Percentiles rank a stretch among this genome's conserved stretches.
Evolutionary conservation across 2,797 vertebrate genomes (phyloP).

Genomic region (Tauraco hartlaubi): DNA sequence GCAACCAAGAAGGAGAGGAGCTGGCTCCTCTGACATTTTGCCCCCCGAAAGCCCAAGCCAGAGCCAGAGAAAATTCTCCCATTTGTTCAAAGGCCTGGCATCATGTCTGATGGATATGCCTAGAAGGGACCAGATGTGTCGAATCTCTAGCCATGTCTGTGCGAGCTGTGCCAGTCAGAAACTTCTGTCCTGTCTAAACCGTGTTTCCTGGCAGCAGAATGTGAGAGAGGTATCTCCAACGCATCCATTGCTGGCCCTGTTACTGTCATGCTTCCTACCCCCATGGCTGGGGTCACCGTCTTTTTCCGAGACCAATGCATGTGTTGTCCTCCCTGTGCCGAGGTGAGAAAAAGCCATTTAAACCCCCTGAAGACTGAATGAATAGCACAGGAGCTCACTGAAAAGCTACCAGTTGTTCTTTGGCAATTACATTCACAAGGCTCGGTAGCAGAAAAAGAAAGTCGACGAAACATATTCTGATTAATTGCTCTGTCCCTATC

Average conservation of each 20-base stretch:
- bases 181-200: not conserved
- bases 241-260: not conserved
- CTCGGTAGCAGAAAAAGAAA: conserved; percentile 25
- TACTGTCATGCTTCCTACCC: not conserved
- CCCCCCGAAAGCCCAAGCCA: not conserved
- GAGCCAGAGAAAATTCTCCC: not conserved
- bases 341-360: conserved; percentile 40
- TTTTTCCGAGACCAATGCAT: not conserved
- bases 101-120: not conserved
- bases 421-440: conserved; percentile 32
- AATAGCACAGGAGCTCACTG: conserved; percentile 46
- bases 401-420: conserved; percentile 30
- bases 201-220: not conserved
- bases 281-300: not conserved
- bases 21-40: not conserved
- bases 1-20: not conserved
- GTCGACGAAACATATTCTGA: conserved; percentile 6
- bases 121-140: not conserved
- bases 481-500: conserved; percentile 42
- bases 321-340: not conserved
- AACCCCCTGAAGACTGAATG: not conserved
- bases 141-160: not conserved
- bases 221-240: not conserved
- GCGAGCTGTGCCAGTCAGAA: not conserved
- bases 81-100: not conserved